A percentile compares a stretch with the other conserved stretches of the same genome.
Evolutionary conservation across 2,113 vertebrate species (phyloP).

Genomic region (Anser brachyrhynchus): DNA sequence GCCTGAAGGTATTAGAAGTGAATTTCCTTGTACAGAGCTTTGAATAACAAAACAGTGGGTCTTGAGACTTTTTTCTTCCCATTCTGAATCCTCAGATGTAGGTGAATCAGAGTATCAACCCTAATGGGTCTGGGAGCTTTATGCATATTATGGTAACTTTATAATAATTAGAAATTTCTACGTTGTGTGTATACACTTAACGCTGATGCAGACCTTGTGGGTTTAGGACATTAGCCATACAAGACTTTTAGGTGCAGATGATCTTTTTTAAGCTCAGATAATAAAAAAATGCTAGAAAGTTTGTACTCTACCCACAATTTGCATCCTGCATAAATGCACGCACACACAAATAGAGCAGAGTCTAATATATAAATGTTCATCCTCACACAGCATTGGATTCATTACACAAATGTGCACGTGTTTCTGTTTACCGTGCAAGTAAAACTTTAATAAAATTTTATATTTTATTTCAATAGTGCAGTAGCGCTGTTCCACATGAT

Average conservation of each 20-base stretch:
- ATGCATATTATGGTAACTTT: background rate
- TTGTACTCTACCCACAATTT: background rate
- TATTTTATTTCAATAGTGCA: background rate
- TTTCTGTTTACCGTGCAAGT: background rate
- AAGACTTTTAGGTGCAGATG: background rate
- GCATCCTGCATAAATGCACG: background rate
- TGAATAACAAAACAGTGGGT: background rate
- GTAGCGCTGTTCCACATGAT: background rate
- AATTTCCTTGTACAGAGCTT: background rate
- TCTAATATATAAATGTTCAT: background rate
- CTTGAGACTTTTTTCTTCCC: background rate
- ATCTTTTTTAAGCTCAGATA: background rate
- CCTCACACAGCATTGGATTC: background rate
- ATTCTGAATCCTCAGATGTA: background rate
- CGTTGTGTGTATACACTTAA: background rate
- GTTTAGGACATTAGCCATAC: background rate
- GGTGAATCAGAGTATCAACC: background rate
- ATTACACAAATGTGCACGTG: background rate
- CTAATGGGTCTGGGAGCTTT: background rate
- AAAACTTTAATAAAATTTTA: background rate
- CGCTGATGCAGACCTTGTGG: background rate
- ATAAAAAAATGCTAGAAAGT: background rate
- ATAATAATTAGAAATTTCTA: background rate
- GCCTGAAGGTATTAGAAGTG: background rate
- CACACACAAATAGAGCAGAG: background rate